Evolutionary conservation across 1,140 invertebrate genomes (phyloP).

Genomic region (Drosophila tristis): DNA sequence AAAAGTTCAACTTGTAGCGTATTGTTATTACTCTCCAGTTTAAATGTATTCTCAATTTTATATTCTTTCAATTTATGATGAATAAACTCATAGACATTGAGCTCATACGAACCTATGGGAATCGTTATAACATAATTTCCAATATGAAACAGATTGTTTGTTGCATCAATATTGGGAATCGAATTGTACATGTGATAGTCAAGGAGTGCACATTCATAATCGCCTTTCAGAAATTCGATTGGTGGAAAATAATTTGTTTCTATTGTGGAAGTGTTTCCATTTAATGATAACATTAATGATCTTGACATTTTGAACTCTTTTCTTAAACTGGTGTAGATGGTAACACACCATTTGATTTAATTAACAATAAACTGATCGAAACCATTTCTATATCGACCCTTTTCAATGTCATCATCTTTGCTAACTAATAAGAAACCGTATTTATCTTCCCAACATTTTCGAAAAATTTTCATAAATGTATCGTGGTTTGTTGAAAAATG

Average conservation of each 20-base stretch:
- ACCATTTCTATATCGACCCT: conserved; percentile 6
- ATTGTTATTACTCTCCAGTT: conserved; percentile 1
- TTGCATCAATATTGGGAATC: conserved; percentile 74
- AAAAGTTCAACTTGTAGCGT: not conserved
- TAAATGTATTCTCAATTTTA: not conserved
- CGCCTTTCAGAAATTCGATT: conserved; percentile 30
- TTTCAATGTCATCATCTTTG: conserved; percentile 46
- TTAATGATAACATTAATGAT: conserved; percentile 49
- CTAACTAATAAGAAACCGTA: conserved; percentile 71
- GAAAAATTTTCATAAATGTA: conserved; percentile 18
- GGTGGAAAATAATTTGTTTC: conserved; percentile 51
- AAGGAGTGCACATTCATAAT: conserved; percentile 70
- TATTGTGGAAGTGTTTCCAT: conserved; percentile 28
- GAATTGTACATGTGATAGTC: conserved; percentile 76
- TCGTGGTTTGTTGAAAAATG: too few relatives aligned
- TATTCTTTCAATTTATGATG: not conserved
- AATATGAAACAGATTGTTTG: conserved; percentile 78
- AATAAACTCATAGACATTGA: conserved; percentile 42
- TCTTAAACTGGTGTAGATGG: conserved; percentile 1
- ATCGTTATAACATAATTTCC: conserved; percentile 64
- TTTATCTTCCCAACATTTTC: conserved; percentile 54
- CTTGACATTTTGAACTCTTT: conserved; percentile 42
- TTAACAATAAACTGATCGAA: conserved; percentile 12
- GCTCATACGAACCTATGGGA: conserved; percentile 76
- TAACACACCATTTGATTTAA: conserved; percentile 1